Base-by-base conservation (phyloP, 2,113 vertebrate genomes). In the Sciurus niger region DNA sequence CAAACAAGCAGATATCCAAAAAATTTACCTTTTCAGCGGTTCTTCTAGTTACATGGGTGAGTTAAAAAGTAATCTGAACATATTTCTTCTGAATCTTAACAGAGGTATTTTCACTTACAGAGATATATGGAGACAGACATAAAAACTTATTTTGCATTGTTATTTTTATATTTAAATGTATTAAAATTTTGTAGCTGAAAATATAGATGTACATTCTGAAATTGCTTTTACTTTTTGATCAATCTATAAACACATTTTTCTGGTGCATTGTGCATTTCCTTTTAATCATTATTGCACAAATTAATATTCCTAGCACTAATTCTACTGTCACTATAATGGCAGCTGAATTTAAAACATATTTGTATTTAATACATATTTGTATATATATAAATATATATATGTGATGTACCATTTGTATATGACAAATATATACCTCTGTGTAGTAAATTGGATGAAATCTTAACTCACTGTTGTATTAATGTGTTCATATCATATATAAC, bases 221-320 rank as follows among this genome's bases (percentile, higher is more conserved):
- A 40, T 43, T 51, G 8, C 18, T 83, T 63, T 82, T 58, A 63
- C 24, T 60, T 28, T n/a, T 10, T 37, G 20, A 87, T 32, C n/a
- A 79, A 17, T 79, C 46, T 32, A 43, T 82, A 93, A 77, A 84
- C 74, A 67, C 10, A 80, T 88, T 74, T 92, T 74, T 58, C n/a
- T 63, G 60, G 24, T 28, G 60, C 60, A 63, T 63, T 63, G 58
- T 60, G 8, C 22, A 63, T 43, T 73, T 48, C 48, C 10, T n/a
- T 86, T 51, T 67, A 94, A 79, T 22, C 24, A 68, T 96, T 95
- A 83, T 32, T 30, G 63, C 16, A 4, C 14, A 60, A 46, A 53
- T 68, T 84, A 82, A 43, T 76, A 95, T 24, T 8, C n/a, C 72
- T 78, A 83, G 53, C 46, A 96, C n/a, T 70, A 95, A 82, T 28